A percentile compares a stretch with the other conserved stretches of the same genome.
These are phyloP conservation scores for Cichladusa arquata DNA, from an alignment of 2,113 vertebrate species.

Conservation along the genomic window DNA sequence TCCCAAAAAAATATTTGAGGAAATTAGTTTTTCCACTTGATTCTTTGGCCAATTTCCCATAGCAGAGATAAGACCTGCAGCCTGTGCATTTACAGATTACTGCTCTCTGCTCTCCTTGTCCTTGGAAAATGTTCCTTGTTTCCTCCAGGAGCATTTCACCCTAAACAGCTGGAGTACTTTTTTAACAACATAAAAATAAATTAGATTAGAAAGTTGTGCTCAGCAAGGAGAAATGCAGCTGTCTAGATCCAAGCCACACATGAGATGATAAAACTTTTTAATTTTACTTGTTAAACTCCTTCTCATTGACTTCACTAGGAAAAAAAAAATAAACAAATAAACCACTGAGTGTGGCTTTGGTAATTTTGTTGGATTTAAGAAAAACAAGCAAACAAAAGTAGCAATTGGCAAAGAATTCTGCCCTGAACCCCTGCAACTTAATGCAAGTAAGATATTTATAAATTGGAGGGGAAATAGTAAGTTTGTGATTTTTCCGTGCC, in stretches of 20 bases:
- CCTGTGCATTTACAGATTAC: constrained; percentile 17
- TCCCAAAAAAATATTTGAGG: background rate
- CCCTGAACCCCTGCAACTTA: background rate
- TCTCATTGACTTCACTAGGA: background rate
- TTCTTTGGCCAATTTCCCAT: constrained; percentile 18
- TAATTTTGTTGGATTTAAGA: background rate
- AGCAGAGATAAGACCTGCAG: constrained; percentile 40
- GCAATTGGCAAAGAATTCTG: background rate
- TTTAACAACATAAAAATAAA: background rate
- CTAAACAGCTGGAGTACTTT: background rate
- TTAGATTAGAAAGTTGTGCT: background rate
- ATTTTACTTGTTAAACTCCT: background rate
- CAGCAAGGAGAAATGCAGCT: background rate
- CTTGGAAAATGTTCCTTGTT: background rate
- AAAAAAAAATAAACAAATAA: background rate
- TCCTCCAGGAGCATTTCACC: background rate
- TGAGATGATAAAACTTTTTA: background rate
- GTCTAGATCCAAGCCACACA: background rate
- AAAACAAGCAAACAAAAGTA: background rate
- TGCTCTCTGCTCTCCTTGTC: background rate
- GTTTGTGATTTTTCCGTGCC: background rate
- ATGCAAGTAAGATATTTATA: background rate
- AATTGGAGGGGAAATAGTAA: background rate
- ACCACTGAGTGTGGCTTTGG: fast-evolving
- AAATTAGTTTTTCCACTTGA: constrained; percentile 33